Evolutionary conservation across 2,797 vertebrate species (phyloP).

Genomic region (Heteromormyrus szaboi): DNA sequence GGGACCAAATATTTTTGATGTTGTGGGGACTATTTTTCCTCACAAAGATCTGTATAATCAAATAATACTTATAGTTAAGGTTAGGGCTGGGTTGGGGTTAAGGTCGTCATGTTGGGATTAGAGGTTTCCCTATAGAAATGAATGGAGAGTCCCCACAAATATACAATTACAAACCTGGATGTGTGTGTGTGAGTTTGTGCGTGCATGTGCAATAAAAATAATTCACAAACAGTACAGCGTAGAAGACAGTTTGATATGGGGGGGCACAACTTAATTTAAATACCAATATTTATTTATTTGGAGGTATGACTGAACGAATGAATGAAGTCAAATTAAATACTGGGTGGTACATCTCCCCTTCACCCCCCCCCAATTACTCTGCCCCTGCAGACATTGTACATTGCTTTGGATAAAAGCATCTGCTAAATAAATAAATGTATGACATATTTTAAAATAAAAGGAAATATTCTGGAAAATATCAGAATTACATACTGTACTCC

Average conservation of each 20-base stretch:
- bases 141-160: neutral
- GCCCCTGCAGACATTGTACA: neutral
- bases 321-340: neutral
- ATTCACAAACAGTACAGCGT: neutral
- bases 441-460: neutral
- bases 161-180: neutral
- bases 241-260: neutral
- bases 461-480: neutral
- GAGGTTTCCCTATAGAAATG: neutral
- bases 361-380: neutral
- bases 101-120: neutral
- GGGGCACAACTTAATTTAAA: neutral
- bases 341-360: too few species aligned
- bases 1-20: too few species aligned
- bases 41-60: neutral
- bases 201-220: neutral
- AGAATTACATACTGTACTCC: neutral
- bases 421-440: neutral
- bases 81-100: too few species aligned
- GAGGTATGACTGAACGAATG: neutral
- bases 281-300: neutral
- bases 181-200: neutral
- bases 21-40: too few species aligned
- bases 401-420: neutral
- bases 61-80: neutral